Base-by-base conservation (phyloP, 1,140 invertebrate genomes). In the Papilio xuthus region DNA sequence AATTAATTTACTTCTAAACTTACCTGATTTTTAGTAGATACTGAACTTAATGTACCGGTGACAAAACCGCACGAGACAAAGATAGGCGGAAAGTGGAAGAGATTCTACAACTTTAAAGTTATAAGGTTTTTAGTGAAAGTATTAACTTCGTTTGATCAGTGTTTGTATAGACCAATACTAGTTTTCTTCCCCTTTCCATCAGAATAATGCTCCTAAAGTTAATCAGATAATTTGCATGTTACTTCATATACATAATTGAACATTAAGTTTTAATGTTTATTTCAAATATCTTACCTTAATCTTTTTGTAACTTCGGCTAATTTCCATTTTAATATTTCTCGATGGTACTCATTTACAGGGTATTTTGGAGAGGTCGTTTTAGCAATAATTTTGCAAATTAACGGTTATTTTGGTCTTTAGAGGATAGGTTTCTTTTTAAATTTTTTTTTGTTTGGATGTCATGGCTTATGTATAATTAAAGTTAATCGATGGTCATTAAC, bases 301-400 rank as follows among this genome's bases (percentile, higher is more conserved):
- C 7, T 0, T 53, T 53, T 53, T 18, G 8, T 53, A 53, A 9
- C 18, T 53, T 53, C 18, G n/a, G 50, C 18, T 53, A 53, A 53
- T 53, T 53, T 53, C 50, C 18, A 53, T 53, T 53, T 53, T 53
- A 53, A 53, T 53, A 20, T 53, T 53, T 53, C n/a, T 53, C 50
- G 50, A 20, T 53, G 50, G 8, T n/a, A 53, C 15, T 47, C 15
- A 47, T 15, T 47, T 47, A 50, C 47, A 20, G 56, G 23, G 9
- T 60, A 26, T 60, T 20, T 20, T 7, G 56, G 56, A 23, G 56
- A 60, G 23, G 23, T 60, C 56, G 56, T 60, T 60, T 60, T 26
- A 26, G 23, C 23, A 28, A 12, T n/a, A 18, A 60, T 18, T 53
- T 53, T 53, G 50, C 56, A 26, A 12, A 60, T 60, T 60, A 60